A percentile compares a stretch with the other conserved stretches of the same genome.
Conservation (phyloP, 2,888 invertebrate species). For the Frankliniella fusca region DNA sequence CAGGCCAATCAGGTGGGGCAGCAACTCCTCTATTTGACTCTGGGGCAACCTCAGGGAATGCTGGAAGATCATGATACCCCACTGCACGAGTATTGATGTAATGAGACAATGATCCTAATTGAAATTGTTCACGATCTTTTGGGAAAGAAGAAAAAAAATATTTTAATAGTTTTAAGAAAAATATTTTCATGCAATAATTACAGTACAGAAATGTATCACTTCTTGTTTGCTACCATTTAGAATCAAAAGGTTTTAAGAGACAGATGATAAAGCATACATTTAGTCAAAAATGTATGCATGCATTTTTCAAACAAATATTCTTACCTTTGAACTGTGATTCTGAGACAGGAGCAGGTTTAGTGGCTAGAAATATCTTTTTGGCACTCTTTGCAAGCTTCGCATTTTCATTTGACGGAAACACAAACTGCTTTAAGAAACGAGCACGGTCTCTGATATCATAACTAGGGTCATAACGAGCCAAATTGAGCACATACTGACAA, state of each 20-base stretch:
- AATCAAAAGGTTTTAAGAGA: background rate
- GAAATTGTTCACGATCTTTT: slow-evolving; percentile 73
- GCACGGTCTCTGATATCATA: slow-evolving; percentile 97
- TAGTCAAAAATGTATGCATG: background rate
- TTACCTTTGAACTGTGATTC: slow-evolving; percentile 77
- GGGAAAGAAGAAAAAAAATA: slow-evolving; percentile 34
- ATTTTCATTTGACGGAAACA: slow-evolving; percentile 59
- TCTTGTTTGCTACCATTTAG: background rate
- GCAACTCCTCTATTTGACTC: slow-evolving; percentile 73
- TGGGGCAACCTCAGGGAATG: slow-evolving; percentile 71
- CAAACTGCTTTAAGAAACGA: slow-evolving; percentile 77
- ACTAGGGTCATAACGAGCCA: slow-evolving; percentile 95
- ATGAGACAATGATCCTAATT: slow-evolving; percentile 92
- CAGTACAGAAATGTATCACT: background rate
- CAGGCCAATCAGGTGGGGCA: slow-evolving; percentile 41
- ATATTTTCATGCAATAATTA: background rate
- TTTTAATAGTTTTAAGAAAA: slow-evolving; percentile 26
- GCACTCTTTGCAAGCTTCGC: slow-evolving; percentile 63
- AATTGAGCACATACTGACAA: slow-evolving; percentile 87
- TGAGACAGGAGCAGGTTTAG: slow-evolving; percentile 89
- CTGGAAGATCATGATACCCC: slow-evolving; percentile 86
- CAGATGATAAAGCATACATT: background rate
- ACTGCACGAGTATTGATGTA: slow-evolving; percentile 79
- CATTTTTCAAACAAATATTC: slow-evolving; percentile 33
- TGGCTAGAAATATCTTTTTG: slow-evolving; percentile 78